Base-by-base conservation (phyloP, 2,888 invertebrate species). In the Eupeodes latifasciatus region DNA sequence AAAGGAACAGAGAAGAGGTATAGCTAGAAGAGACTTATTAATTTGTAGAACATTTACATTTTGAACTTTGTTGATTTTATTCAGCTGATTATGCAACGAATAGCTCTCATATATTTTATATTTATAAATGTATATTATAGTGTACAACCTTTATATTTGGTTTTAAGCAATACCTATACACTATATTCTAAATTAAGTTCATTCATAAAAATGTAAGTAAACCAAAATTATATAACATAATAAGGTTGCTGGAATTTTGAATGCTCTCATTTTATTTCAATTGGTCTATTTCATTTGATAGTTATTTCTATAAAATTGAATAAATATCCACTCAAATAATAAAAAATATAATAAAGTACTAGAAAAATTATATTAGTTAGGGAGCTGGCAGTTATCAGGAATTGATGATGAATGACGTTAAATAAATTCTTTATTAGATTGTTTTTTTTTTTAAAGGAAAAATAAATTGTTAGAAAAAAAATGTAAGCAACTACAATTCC, bases 11-110 rank as follows among this genome's bases (percentile, higher is more conserved):
- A 61, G 53, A 27, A 59, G 80, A 34, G 66, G 40, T 40, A 14
- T 5, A 12, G 12, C 51, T 62, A 67, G 71, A 44, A 44, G 62
- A 64, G 84, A 36, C 57, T 75, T 81, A 88, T 88, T 88, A 81
- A 88, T 88, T 88, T 88, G 84, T 67, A 49, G 81, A 81, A 80
- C 77, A 88, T 88, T 88, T 88, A 85, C 84, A 88, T 88, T 88
- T 85, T 78, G 71, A 78, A 81, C 74, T 71, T 85, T 85, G 81
- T 85, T 81, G 84, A 85, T 81, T 80, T 85, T 81, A 78, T 81
- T 88, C 77, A 53, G 49, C 76, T 88, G 77, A 88, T 85, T 88
- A 81, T 84, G 67, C 69, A 77, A 74, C 40, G 59, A 53, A 44
- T 64, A 69, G 9, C 47, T 10, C 10, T 4, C 4, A 47, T 47